Evolutionary conservation across 2,888 invertebrate species (phyloP), one percentile per base, ranked within the genome.

Genomic region (Andrena praecox): DNA sequence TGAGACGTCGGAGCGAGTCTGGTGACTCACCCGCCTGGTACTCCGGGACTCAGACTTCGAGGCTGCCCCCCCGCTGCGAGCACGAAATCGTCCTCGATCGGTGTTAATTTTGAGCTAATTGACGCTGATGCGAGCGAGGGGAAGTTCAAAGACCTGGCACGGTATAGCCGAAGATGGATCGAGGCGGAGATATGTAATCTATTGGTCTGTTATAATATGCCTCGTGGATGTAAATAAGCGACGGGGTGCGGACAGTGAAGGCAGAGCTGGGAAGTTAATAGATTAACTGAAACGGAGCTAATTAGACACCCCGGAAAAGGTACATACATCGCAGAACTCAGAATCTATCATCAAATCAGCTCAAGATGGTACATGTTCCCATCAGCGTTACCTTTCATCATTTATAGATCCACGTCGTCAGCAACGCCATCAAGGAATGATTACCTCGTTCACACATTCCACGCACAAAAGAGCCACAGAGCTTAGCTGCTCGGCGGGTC

Each of bases 1-100:
- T 76, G 85, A 80, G 84, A 79, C 75, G 67, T 42, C 80, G 74
- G 35, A 50, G 10, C 72, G 68, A 66, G 56, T 63, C 60, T 33
- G 77, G 63, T 87, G 87, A 87, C 70, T 87, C 87, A 85, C 62
- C 76, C 59, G 50, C 54, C 54, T 29, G 68, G 62, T 75, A 52
- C 52, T 59, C 20, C 20, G 52, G 54, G 56, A 12, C n/a, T n/a
- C 4, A 24, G 56, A 33, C 24, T 52, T n/a, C 24, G 27, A 54
- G 2, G 29, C 42, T 66, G 24, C 56, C 24, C 29, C n/a, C n/a
- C 12, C n/a, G 10, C 7, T 42, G 16, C 7, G 29, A 76, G 16
- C 31, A 3, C n/a, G 63, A 12, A 60, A 60, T 60, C 33, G 33
- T 33, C n/a, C n/a, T 31, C 60, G 60, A 60, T 33, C 31, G 60